Conservation (phyloP, 2,888 invertebrate genomes). For the Drosophila longiperda region DNA sequence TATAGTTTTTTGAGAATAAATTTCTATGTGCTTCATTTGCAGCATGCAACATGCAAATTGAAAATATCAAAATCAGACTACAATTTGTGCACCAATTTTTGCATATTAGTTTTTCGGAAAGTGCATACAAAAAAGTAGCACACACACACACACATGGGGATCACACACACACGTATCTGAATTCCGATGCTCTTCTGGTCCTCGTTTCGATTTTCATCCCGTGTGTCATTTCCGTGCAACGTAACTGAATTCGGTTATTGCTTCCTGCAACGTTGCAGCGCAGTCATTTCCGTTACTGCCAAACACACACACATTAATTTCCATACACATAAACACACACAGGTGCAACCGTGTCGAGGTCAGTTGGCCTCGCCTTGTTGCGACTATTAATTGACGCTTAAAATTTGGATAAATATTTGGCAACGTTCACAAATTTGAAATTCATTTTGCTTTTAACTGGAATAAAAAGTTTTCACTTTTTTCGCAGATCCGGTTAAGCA, state of each 20-base stretch:
- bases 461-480: constrained; percentile 37
- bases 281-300: constrained; percentile 72
- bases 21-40: constrained; percentile 12
- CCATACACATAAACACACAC: constrained; percentile 29
- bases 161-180: constrained; percentile 1
- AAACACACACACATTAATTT: constrained; percentile 39
- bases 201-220: constrained; percentile 28
- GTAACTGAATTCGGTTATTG: constrained; percentile 76
- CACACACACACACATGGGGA: not conserved
- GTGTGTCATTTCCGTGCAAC: constrained; percentile 76
- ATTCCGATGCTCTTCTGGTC: constrained; percentile 15
- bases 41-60: constrained; percentile 29
- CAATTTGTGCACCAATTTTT: constrained; percentile 41
- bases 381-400: constrained; percentile 56
- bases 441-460: constrained; percentile 41
- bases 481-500: constrained; percentile 31
- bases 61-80: constrained; percentile 20
- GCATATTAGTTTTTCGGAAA: constrained; percentile 45
- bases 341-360: constrained; percentile 45
- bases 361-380: constrained; percentile 29
- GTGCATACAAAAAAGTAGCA: constrained; percentile 2
- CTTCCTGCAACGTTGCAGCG: constrained; percentile 69
- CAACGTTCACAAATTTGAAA: constrained; percentile 9
- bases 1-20: constrained; percentile 10
- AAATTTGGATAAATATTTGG: constrained; percentile 34